These are phyloP conservation scores for Aramus guarauna DNA, from an alignment of 2,113 vertebrate genomes.

Conservation along the genomic window DNA sequence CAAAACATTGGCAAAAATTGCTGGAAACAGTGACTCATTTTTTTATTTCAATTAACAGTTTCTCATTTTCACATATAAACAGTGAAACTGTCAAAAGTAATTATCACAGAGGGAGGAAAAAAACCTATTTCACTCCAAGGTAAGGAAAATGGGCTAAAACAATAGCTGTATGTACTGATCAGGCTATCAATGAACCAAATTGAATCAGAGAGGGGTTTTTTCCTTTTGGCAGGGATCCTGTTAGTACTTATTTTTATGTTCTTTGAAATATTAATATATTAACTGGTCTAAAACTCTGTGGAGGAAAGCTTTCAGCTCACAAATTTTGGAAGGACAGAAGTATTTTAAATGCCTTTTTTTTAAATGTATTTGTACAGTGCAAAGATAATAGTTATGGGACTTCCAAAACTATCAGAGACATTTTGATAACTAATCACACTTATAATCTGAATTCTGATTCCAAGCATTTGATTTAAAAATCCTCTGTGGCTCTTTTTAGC, in stretches of 20 bases:
- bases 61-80: constrained; percentile 76
- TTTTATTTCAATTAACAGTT: constrained; percentile 79
- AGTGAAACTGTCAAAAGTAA: constrained; percentile 78
- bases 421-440: neutral
- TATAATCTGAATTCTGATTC: neutral
- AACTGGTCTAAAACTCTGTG: neutral
- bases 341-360: neutral
- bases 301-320: neutral
- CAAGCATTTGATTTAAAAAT: neutral
- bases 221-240: neutral
- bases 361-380: neutral
- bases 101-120: constrained; percentile 65
- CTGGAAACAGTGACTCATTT: constrained; percentile 76
- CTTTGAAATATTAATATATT: neutral
- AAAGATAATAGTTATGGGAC: neutral
- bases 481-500: neutral
- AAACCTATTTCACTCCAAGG: constrained; percentile 50
- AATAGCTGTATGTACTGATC: constrained; percentile 34
- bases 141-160: constrained; percentile 57
- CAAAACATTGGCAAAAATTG: constrained; percentile 75
- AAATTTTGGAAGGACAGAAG: neutral
- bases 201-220: neutral
- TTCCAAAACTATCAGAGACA: neutral
- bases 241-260: neutral
- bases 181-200: neutral